phyloP scores from a whole-genome alignment of 2,888 invertebrate genomes.

The Ochropleura plecta region DNA sequence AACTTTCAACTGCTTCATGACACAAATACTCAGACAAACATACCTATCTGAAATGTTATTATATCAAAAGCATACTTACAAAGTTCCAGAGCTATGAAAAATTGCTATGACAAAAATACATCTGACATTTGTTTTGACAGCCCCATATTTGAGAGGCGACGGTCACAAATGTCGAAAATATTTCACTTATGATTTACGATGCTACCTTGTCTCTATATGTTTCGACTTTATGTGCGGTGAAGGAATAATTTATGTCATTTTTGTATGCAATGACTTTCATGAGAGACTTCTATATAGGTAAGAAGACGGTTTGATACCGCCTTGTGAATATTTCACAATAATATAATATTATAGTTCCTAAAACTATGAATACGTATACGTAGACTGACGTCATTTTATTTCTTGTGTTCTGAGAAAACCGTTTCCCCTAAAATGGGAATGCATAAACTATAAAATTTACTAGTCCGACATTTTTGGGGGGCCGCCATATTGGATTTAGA shows the following conservation, averaged over 20 bases:
- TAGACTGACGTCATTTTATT: too few species aligned
- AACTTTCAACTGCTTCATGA: slow-evolving; percentile 3
- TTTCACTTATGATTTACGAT: slow-evolving; percentile 58
- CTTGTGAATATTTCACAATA: background rate
- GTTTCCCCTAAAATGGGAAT: too few species aligned
- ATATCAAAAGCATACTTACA: slow-evolving; percentile 51
- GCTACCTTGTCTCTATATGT: slow-evolving; percentile 11
- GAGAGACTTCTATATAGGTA: slow-evolving; percentile 14
- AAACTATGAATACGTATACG: too few species aligned
- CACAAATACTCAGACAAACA: slow-evolving; percentile 17
- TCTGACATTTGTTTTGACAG: slow-evolving; percentile 53
- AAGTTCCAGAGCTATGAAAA: slow-evolving; percentile 51
- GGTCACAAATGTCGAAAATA: slow-evolving; percentile 58
- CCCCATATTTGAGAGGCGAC: slow-evolving; percentile 36
- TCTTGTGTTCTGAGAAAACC: too few species aligned
- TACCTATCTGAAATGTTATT: slow-evolving; percentile 3
- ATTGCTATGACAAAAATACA: slow-evolving; percentile 56
- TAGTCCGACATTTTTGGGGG: too few species aligned
- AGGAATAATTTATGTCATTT: slow-evolving; percentile 20
- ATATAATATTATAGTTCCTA: background rate
- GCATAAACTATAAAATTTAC: too few species aligned
- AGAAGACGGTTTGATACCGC: background rate
- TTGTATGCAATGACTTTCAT: slow-evolving; percentile 25
- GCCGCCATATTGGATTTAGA: too few species aligned
- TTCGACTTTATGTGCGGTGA: background rate